phyloP scores from a whole-genome alignment of 1,140 invertebrate species.

The Drosophila virilis region DNA sequence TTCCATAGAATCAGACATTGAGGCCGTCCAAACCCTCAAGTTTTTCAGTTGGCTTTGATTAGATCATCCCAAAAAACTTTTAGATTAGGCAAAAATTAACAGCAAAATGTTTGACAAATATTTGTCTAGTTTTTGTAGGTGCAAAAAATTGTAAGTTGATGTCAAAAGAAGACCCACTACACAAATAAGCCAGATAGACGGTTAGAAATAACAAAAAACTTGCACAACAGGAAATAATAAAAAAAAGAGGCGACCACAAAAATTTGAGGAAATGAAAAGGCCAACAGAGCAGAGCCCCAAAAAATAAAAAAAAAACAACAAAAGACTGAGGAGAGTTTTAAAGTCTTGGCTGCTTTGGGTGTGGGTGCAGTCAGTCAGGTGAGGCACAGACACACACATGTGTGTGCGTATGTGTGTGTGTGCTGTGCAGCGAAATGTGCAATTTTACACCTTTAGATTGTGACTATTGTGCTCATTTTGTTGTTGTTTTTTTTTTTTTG shows the following conservation, averaged over 20 bases:
- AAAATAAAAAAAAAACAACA: neutral
- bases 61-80: constrained; percentile 39
- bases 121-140: constrained; percentile 46
- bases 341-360: constrained; percentile 15
- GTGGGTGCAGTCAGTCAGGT: constrained; percentile 59
- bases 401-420: constrained; percentile 30
- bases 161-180: constrained; percentile 45
- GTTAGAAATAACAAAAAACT: constrained; percentile 9
- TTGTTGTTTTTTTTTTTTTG: constrained; percentile 30
- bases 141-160: constrained; percentile 68
- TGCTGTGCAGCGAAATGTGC: constrained; percentile 74
- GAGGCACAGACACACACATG: constrained; percentile 39
- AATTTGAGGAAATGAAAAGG: constrained; percentile 59
- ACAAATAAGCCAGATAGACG: constrained; percentile 3
- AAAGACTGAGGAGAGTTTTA: constrained; percentile 29
- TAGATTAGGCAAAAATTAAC: neutral
- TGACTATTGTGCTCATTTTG: constrained; percentile 47
- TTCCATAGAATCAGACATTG: neutral
- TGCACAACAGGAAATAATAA: constrained; percentile 58
- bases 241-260: constrained; percentile 22
- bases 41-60: constrained; percentile 14
- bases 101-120: constrained; percentile 42
- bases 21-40: neutral
- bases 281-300: constrained; percentile 40
- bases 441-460: constrained; percentile 59